Evolutionary conservation across 2,797 vertebrate genomes (phyloP).

Genomic region (Semotilus atromaculatus): DNA sequence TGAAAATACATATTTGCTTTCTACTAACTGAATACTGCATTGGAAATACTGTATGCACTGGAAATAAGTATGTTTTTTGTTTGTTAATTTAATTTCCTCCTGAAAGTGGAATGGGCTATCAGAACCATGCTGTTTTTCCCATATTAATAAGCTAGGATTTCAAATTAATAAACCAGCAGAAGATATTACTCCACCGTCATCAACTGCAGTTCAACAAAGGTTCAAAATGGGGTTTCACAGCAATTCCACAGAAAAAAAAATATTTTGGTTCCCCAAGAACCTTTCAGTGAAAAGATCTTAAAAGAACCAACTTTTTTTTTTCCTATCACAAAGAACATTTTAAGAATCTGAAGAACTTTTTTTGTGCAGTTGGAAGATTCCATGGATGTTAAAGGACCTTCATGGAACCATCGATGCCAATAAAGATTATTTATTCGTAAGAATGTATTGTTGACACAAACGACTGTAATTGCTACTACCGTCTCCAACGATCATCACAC

Average conservation of each 20-base stretch:
- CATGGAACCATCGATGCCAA: not conserved
- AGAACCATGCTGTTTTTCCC: not conserved
- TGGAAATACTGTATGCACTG: no score
- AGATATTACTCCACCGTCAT: not conserved
- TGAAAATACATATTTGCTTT: no score
- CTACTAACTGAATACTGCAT: no score
- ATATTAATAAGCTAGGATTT: not conserved
- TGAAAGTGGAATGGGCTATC: not conserved
- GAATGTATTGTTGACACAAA: not conserved
- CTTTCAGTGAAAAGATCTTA: not conserved
- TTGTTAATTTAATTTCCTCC: not conserved
- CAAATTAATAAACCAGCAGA: not conserved
- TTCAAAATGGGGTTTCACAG: not conserved
- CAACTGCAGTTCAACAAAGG: not conserved
- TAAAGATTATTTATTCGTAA: not conserved
- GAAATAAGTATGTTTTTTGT: not conserved
- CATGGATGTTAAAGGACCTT: not conserved
- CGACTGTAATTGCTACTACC: constrained; percentile 4
- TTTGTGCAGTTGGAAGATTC: not conserved
- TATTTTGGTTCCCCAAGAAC: not conserved
- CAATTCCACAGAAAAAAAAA: not conserved
- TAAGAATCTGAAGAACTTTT: not conserved
- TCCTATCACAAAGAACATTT: not conserved
- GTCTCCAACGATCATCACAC: constrained; percentile 39
- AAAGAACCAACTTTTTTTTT: no score